Evolutionary conservation across 2,113 vertebrate genomes (phyloP).

Genomic region (Aphelocoma coerulescens): DNA sequence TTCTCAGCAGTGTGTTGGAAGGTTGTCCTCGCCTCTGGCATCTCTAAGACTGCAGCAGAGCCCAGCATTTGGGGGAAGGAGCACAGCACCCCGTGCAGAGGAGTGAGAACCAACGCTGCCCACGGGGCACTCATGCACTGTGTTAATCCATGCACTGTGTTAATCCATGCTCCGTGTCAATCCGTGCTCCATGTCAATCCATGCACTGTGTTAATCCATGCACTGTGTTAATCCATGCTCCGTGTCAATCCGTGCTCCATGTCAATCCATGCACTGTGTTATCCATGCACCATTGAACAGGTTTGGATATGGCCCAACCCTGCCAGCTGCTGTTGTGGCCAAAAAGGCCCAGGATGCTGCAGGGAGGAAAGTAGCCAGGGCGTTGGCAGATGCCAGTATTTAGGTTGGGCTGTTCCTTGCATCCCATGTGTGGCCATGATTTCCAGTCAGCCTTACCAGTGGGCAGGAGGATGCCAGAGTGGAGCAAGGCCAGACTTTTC

Average conservation of each 20-base stretch:
- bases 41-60: not conserved
- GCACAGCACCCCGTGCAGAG: not conserved
- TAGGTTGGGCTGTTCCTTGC: not conserved
- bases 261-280: not conserved
- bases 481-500: not conserved
- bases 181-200: accelerated
- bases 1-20: not conserved
- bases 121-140: accelerated
- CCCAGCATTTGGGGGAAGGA: not conserved
- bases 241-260: accelerated
- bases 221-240: accelerated
- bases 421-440: not conserved
- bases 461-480: not conserved
- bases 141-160: accelerated
- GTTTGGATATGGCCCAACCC: not conserved
- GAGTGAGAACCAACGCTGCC: accelerated
- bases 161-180: accelerated
- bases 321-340: not conserved
- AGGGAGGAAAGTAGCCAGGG: not conserved
- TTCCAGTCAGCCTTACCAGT: not conserved
- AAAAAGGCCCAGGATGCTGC: not conserved
- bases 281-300: accelerated
- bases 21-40: not conserved
- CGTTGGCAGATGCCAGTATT: not conserved
- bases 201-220: not conserved